Evolutionary conservation across 2,888 invertebrate species (phyloP), one percentile per base, ranked within the genome.

Genomic region (Leucophenga maculata): DNA sequence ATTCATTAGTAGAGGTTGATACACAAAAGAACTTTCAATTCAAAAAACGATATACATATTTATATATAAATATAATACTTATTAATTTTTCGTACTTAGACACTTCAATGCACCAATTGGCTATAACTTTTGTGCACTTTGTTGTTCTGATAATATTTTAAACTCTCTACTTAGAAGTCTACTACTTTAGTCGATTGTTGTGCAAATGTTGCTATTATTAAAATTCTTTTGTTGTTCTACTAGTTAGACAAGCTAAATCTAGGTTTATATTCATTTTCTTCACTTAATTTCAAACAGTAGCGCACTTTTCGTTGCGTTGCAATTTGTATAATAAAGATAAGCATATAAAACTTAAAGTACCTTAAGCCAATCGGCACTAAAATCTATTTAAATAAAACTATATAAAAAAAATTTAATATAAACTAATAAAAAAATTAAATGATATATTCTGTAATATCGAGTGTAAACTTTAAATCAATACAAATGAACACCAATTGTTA

Each of bases 331-430:
- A 60, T 48, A 59, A 39, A 68, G 62, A 60, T 71, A 68, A 72
- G 67, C 71, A 69, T 69, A 75, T 67, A 69, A 75, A 83, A 81
- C 80, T 83, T 81, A 80, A 86, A 87, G 87, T 87, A 87, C 87
- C 87, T 86, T 87, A 87, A 87, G 87, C 88, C 87, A 87, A 83
- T 87, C 85, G 88, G 87, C 87, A 86, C 80, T 84, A 87, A 87
- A 78, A 77, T 80, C 78, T 81, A 80, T 83, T 70, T 14, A 64
- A 73, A 73, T 71, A 72, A 71, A 75, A 76, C 66, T 72, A 76
- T 66, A 76, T 68, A 32, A 69, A 32, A 32, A 57, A 67, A 67
- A 52, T 60, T 73, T 69, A 72, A 78, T 73, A 78, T 73, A 69
- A 31, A 57, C 22, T 54, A 50, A 50, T 16, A 20, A 4, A 54